Base-by-base conservation (phyloP, 2,797 vertebrate species). In the Corythornis leucogaster region DNA sequence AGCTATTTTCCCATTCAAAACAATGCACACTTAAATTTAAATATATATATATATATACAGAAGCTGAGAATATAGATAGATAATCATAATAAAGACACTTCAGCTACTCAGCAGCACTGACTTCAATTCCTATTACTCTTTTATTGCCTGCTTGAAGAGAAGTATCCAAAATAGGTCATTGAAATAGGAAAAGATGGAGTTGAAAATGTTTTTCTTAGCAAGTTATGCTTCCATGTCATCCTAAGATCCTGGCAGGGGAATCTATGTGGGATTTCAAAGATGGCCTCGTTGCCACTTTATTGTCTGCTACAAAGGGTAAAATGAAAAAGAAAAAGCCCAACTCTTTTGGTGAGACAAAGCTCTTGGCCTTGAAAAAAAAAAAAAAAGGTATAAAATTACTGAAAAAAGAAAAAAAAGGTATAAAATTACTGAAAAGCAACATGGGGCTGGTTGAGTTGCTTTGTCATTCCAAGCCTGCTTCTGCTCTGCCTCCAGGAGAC, bases 381-480 rank as follows among this genome's bases (percentile, higher is more conserved):
- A 63, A 33, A 33, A 33, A 33, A 33, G n/a, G 5, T 2, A 8
- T 16, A 10, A 70, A 48, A 26, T 11, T 9, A 33, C 12, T 15
- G 48, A 15, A 63, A 42, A 38, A 59, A 76, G 69, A 38, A 38
- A 38, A 6, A 2, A 19, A 14, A 63, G n/a, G 5, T 2, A 8
- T 16, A 10, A 70, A 48, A 26, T 11, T 9, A 33, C 12, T 15
- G 48, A 15, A 63, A 42, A 38, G 45, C 25, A 38, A 9, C 2
- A 0, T 5, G 22, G 21, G 50, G 13, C 9, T 77, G 50, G 1
- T 6, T 53, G 54, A 58, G 26, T 4, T 61, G 70, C 18, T 45
- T 57, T 15, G 2, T 0, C 0, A 63, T 9, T 28, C 35, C 18
- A 1, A 12, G 25, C 11, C 31, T 5, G 2, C 5, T n/a, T 33